Conservation (phyloP, 2,797 vertebrate genomes). For the Enteromius mattozi region DNA sequence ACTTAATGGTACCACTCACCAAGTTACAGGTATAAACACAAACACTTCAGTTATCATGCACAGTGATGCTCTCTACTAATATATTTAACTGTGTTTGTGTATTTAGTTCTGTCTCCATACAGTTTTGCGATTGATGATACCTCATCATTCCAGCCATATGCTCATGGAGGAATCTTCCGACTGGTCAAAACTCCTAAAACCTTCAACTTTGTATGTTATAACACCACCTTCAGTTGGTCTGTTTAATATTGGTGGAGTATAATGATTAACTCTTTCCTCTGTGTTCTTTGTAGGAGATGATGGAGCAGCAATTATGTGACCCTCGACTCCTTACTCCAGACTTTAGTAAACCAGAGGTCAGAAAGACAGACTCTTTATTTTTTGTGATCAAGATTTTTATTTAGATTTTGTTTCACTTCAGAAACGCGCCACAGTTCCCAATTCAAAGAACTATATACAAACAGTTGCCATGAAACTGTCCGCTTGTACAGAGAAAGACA, state of each 20-base stretch:
- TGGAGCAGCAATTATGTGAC: slow-evolving; percentile 88
- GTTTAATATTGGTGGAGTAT: background rate
- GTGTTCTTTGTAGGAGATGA: slow-evolving; percentile 79
- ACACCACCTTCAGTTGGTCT: background rate
- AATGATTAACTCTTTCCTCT: slow-evolving; percentile 16
- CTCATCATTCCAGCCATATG: slow-evolving; percentile 86
- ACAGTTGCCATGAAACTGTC: no score
- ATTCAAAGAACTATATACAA: no score
- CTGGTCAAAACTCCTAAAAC: slow-evolving; percentile 88
- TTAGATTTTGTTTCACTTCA: no score
- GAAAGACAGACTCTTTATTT: slow-evolving; percentile 38
- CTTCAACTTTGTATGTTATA: slow-evolving; percentile 89
- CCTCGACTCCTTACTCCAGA: slow-evolving; percentile 88
- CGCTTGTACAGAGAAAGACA: background rate
- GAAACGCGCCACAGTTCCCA: no score
- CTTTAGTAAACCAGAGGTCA: slow-evolving; percentile 95
- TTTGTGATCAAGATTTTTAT: no score
- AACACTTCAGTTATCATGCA: slow-evolving; percentile 45
- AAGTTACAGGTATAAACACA: slow-evolving; percentile 80
- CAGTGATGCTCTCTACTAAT: background rate
- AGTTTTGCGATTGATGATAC: slow-evolving; percentile 94
- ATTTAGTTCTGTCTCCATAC: slow-evolving; percentile 89
- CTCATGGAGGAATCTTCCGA: slow-evolving; percentile 92
- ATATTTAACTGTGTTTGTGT: slow-evolving; percentile 49
- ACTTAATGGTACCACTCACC: slow-evolving; percentile 85